Percentiles rank a stretch among this genome's conserved stretches.
phyloP scores from a whole-genome alignment of 64 coral and sea anemone species.

The Pachyseris speciosa region DNA sequence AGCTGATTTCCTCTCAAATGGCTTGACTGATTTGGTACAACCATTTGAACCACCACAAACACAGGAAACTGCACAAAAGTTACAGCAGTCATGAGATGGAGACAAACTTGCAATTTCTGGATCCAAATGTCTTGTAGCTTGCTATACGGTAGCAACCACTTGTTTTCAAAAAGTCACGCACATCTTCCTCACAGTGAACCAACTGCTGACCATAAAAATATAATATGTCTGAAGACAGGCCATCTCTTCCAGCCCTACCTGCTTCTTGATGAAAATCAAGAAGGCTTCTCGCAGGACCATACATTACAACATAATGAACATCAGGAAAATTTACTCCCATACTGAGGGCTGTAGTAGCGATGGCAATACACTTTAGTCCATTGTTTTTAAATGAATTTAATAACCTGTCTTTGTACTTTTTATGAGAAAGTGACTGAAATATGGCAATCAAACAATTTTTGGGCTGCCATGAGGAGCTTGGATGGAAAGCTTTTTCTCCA shows the following conservation, averaged over 20 bases:
- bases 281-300: neutral
- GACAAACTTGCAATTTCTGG: constrained; percentile 13
- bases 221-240: neutral
- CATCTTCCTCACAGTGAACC: constrained; percentile 36
- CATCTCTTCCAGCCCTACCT: constrained; percentile 30
- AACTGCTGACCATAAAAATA: constrained; percentile 66
- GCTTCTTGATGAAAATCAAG: constrained; percentile 30
- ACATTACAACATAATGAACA: neutral
- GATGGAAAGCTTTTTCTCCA: constrained; percentile 21
- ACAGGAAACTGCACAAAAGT: neutral
- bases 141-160: constrained; percentile 35
- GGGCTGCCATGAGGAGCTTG: neutral
- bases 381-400: constrained; percentile 7
- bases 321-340: constrained; percentile 9
- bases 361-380: neutral
- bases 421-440: neutral
- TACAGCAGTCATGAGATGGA: constrained; percentile 51
- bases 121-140: constrained; percentile 39
- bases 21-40: neutral
- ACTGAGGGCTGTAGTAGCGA: neutral
- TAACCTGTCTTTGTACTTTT: constrained; percentile 10
- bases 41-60: neutral
- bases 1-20: too few relatives aligned
- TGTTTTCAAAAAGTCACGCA: constrained; percentile 55
- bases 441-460: neutral